phyloP scores from a whole-genome alignment of 2,797 vertebrate genomes.

The Odontamblyopus lacepedii region DNA sequence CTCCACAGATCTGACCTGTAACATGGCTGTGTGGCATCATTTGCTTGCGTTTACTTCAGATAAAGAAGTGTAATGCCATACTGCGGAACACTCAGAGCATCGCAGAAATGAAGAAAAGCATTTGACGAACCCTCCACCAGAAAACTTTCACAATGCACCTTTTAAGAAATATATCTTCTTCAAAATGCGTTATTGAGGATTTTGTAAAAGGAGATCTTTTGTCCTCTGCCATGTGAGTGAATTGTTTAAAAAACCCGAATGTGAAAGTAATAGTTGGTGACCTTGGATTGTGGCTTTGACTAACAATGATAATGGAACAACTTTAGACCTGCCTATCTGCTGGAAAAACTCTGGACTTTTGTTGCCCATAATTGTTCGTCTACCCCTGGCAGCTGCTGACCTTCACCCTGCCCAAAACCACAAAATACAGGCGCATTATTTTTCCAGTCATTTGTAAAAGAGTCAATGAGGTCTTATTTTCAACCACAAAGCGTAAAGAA shows the following conservation, averaged over 20 bases:
- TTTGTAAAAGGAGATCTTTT: constrained; percentile 8
- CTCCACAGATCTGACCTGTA: too few species aligned
- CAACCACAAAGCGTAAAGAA: constrained; percentile 1
- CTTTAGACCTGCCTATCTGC: background rate
- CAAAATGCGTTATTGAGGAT: background rate
- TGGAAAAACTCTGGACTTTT: background rate
- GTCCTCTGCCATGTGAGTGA: background rate
- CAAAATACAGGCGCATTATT: background rate
- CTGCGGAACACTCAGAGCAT: too few species aligned
- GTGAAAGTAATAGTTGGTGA: background rate
- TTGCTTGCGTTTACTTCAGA: too few species aligned
- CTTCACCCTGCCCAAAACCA: background rate
- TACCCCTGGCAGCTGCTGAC: background rate
- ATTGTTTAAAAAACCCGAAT: background rate
- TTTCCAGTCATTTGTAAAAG: constrained; percentile 16
- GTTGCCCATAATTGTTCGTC: background rate
- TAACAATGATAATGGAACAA: background rate
- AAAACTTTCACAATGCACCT: too few species aligned
- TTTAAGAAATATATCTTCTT: too few species aligned
- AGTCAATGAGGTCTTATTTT: background rate
- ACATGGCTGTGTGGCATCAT: too few species aligned
- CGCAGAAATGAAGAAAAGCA: too few species aligned
- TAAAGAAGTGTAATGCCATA: too few species aligned
- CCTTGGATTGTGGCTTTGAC: background rate
- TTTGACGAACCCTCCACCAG: too few species aligned